These are phyloP conservation scores for Archocentrus centrarchus DNA, from an alignment of 2,113 vertebrate genomes.

Conservation along the genomic window DNA sequence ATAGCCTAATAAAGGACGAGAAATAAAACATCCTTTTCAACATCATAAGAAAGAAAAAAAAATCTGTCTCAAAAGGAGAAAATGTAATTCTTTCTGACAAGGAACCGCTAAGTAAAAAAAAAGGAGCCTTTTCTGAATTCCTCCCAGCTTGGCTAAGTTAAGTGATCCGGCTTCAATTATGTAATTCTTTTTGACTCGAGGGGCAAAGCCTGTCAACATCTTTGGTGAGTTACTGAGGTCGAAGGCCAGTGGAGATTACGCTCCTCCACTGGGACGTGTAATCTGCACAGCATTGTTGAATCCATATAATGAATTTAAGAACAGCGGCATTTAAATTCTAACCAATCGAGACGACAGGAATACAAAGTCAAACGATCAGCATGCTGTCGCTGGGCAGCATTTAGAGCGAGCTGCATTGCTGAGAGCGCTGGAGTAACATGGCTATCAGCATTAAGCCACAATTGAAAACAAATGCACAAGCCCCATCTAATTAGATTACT, in stretches of 20 bases:
- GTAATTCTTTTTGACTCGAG: slow-evolving; percentile 45
- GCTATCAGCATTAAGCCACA: slow-evolving; percentile 26
- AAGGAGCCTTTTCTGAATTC: slow-evolving; percentile 32
- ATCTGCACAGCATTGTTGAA: neutral
- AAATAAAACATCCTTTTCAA: neutral
- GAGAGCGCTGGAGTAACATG: neutral
- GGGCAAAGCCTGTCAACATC: slow-evolving; percentile 43
- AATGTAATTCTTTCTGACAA: slow-evolving; percentile 39
- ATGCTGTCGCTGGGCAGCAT: neutral
- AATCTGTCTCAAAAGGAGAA: slow-evolving; percentile 42
- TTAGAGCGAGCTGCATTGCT: slow-evolving; percentile 13
- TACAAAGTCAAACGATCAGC: slow-evolving; percentile 15
- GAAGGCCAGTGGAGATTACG: slow-evolving; percentile 43
- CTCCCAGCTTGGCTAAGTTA: slow-evolving; percentile 32
- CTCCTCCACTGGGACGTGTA: neutral
- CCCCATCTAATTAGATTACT: slow-evolving; percentile 31
- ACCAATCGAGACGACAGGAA: neutral
- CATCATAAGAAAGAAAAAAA: slow-evolving; percentile 41
- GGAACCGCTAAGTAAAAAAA: slow-evolving; percentile 29
- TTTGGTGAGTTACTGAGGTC: slow-evolving; percentile 55
- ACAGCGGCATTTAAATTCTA: slow-evolving; percentile 9
- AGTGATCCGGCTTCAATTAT: slow-evolving; percentile 46
- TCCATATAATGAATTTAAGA: slow-evolving; percentile 21
- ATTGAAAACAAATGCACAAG: slow-evolving; percentile 35
- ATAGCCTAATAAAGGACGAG: neutral